Conservation (phyloP, 2,113 vertebrate genomes). For the Mastomys coucha region DNA sequence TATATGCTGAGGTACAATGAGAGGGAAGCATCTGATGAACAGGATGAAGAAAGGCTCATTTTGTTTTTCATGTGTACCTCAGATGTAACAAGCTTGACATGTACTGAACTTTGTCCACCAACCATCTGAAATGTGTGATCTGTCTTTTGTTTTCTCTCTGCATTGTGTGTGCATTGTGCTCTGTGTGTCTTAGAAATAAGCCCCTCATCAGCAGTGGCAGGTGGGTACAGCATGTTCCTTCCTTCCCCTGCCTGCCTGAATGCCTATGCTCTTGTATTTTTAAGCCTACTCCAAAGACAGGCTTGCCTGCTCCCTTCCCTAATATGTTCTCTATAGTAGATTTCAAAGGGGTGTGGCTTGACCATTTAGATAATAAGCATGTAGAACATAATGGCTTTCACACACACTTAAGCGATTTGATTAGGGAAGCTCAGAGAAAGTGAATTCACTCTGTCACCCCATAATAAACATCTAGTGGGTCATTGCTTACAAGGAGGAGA, state of each 20-base stretch:
- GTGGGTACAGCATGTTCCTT: constrained; percentile 85
- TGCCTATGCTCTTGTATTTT: constrained; percentile 64
- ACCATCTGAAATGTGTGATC: constrained; percentile 85
- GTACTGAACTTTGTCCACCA: constrained; percentile 76
- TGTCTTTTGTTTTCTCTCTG: constrained; percentile 83
- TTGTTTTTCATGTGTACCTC: constrained; percentile 33
- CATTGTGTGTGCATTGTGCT: constrained; percentile 84
- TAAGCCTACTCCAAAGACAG: constrained; percentile 57
- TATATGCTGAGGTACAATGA: constrained; percentile 26
- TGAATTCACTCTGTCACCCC: not conserved
- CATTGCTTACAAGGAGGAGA: not conserved
- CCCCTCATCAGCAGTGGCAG: constrained; percentile 83
- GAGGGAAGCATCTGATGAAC: not conserved
- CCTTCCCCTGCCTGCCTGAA: constrained; percentile 83
- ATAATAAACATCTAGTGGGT: not conserved
- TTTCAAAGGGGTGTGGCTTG: constrained; percentile 2
- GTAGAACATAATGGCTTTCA: constrained; percentile 6
- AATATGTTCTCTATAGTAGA: not conserved
- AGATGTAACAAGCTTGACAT: constrained; percentile 63
- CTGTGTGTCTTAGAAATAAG: constrained; percentile 87
- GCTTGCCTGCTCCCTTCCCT: constrained; percentile 65
- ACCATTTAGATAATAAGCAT: not conserved
- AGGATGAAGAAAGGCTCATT: not conserved
- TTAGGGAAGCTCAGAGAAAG: not conserved
- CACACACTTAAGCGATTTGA: not conserved